Evolutionary conservation across 1,140 invertebrate species (phyloP), one percentile per base, ranked within the genome.

Genomic region (Hirudo medicinalis): DNA sequence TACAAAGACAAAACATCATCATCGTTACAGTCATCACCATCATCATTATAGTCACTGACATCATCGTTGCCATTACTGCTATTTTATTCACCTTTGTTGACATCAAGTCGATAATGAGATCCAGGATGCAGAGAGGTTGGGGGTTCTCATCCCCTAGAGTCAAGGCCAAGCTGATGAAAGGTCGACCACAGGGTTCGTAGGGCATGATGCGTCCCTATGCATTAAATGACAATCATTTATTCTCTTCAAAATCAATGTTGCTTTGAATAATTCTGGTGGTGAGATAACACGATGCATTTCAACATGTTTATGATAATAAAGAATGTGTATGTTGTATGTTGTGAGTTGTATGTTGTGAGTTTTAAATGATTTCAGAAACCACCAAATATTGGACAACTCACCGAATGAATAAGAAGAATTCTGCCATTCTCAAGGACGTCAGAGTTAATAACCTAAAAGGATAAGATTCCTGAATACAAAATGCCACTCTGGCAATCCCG

Each of bases 401-500:
- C 82, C 73, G 76, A 76, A 75, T 84, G 83, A 11, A 84, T 70
- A 68, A 85, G 82, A n/a, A 85, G 76, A 55, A 85, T 82, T n/a
- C 76, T 71, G 9, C 79, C 76, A 63, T 80, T 75, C 43, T 78
- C n/a, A 13, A 85, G 74, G 19, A 85, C 80, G 75, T 85, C 83
- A 72, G 78, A 72, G 74, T 80, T 81, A 8, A 84, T 75, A 2
- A 81, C 79, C 82, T 84, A 72, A 67, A 79, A 71, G 76, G 8
- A 76, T 72, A 22, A 25, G 3, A 63, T 63, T 63, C 1, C 11
- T 8, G 8, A 25, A 25, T 63, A 36, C 6, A 36, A 36, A 36
- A 36, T 36, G 32, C 32, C 32, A 36, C 2, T 3, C 43, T 5
- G 43, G 43, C 43, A 49, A 15, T 5, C 0, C 4, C 11, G 1